Percentiles rank a stretch among this genome's conserved stretches.
These are phyloP conservation scores for Synodontis membranacea DNA, from an alignment of 2,113 vertebrate genomes.

Conservation along the genomic window DNA sequence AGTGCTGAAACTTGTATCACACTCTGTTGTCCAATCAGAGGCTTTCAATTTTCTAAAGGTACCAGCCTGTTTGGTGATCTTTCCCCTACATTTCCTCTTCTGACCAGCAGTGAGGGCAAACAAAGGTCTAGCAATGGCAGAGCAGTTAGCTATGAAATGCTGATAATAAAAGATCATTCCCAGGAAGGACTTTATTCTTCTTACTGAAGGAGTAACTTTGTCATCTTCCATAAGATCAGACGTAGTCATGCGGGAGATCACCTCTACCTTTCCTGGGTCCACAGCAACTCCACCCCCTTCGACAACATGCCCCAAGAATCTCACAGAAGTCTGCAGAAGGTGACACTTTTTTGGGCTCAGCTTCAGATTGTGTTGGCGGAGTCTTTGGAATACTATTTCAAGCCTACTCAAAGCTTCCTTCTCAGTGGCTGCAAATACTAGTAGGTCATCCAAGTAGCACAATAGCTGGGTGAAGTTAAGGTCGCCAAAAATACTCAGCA, in stretches of 20 bases:
- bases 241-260: neutral
- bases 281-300: slow-evolving; percentile 9
- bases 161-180: neutral
- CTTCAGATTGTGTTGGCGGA: slow-evolving; percentile 23
- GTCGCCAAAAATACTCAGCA: too few relatives aligned
- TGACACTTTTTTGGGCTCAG: slow-evolving; percentile 31
- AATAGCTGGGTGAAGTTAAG: neutral
- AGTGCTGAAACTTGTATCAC: neutral
- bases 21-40: neutral
- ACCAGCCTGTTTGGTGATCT: neutral
- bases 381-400: slow-evolving; percentile 2
- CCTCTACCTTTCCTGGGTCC: neutral
- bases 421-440: neutral
- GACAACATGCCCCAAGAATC: slow-evolving; percentile 11
- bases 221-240: neutral
- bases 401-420: neutral
- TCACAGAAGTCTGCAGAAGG: slow-evolving; percentile 4
- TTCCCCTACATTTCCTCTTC: neutral
- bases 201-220: neutral
- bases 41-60: neutral
- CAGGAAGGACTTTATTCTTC: too few relatives aligned
- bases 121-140: neutral
- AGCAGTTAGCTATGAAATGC: neutral
- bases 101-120: slow-evolving; percentile 19
- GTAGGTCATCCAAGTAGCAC: neutral